Base-by-base conservation (phyloP, 2,797 vertebrate genomes). In the Lophius americanus region DNA sequence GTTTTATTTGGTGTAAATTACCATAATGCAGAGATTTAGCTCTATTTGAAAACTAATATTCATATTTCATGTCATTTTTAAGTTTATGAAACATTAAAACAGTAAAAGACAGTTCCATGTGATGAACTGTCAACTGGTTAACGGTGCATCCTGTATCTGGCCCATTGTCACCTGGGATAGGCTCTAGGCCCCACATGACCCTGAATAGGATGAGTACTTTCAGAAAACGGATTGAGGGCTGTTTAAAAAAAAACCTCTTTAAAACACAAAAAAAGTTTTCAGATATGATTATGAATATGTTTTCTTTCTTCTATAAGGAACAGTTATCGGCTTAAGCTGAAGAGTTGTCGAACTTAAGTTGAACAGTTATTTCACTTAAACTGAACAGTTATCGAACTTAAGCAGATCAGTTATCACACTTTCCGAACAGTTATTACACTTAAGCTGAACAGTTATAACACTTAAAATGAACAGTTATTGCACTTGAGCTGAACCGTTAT, bases 1-100 rank as follows among this genome's bases (percentile, higher is more conserved):
- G 48, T 42, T 14, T 38, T 23, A 8, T 43, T 60, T n/a, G 37
- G 35, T 53, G 58, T 59, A 33, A 60, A 62, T 47, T 41, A 57
- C 48, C 35, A 46, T 8, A 14, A 38, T 52, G 53, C n/a, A 7
- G 44, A 57, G 23, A 60, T 66, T 4, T 9, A 11, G 58, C 11
- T 43, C 33, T 11, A 43, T 51, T 12, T 56, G 52, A 14, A 60
- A 64, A 68, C 0, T 5, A 42, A 23, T 35, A 42, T 33, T 4
- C 1, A 0, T 1, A 0, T 7, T 52, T 47, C 23, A 5, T 53
- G 49, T 8, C 2, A 38, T 42, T 3, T 49, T 39, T 12, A 7
- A 8, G 33, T 50, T 39, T 12, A 39, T 35, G 12, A 50, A 64
- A 58, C 51, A 57, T 44, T 44, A 32, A 7, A 9, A 55, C 66